Percentiles rank a stretch among this genome's conserved stretches.
Evolutionary conservation across 2,797 vertebrate species (phyloP).

Genomic region (Todus mexicanus): DNA sequence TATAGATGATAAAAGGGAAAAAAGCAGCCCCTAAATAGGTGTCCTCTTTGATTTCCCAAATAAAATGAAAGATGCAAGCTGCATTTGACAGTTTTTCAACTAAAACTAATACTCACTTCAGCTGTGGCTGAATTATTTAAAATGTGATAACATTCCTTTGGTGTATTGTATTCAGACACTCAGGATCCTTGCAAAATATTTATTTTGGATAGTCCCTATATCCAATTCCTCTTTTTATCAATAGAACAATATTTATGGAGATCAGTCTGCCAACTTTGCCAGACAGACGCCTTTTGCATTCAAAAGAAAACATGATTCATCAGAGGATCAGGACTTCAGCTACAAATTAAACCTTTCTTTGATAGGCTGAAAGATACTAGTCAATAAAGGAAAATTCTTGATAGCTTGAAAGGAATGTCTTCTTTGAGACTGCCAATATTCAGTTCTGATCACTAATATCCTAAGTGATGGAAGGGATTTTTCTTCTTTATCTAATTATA

Average conservation of each 20-base stretch:
- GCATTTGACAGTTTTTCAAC: slow-evolving; percentile 34
- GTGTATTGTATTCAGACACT: slow-evolving; percentile 38
- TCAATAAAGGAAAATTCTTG: slow-evolving; percentile 40
- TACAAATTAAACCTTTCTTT: slow-evolving; percentile 32
- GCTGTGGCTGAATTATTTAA: slow-evolving; percentile 14
- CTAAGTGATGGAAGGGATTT: neutral
- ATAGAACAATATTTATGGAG: slow-evolving; percentile 47
- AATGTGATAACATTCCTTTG: slow-evolving; percentile 4
- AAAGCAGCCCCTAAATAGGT: neutral
- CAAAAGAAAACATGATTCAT: slow-evolving; percentile 49
- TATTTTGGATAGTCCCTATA: slow-evolving; percentile 39
- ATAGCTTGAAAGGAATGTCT: slow-evolving; percentile 34
- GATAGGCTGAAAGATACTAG: slow-evolving; percentile 21
- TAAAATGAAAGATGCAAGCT: neutral
- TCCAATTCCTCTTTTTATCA: slow-evolving; percentile 50
- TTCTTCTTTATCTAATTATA: slow-evolving; percentile 29
- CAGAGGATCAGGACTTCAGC: neutral
- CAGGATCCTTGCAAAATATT: slow-evolving; percentile 44
- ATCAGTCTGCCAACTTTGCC: slow-evolving; percentile 30
- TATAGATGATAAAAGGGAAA: neutral
- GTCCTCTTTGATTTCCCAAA: slow-evolving; percentile 10
- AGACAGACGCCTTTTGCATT: slow-evolving; percentile 45
- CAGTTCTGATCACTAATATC: slow-evolving; percentile 12
- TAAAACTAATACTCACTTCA: slow-evolving; percentile 15
- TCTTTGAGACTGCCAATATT: slow-evolving; percentile 5